Conservation (phyloP, 2,888 invertebrate species). For the Coelopa pilipes region DNA sequence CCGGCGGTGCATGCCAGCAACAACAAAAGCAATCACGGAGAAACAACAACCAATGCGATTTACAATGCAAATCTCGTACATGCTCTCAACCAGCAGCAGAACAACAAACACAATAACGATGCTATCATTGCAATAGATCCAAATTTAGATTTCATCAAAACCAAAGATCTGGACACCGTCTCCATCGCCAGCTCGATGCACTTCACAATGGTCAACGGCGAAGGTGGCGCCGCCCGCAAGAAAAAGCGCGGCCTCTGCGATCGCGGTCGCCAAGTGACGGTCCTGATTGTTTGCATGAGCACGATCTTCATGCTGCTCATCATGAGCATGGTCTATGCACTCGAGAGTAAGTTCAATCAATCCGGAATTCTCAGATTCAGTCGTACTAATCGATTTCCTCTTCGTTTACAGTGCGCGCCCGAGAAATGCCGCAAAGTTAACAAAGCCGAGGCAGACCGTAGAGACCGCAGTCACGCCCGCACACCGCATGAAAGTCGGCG, state of each 20-base stretch:
- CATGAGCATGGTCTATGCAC: conserved; percentile 81
- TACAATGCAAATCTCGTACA: conserved; percentile 58
- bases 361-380: neutral
- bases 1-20: conserved; percentile 27
- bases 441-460: conserved; percentile 36
- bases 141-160: conserved; percentile 62
- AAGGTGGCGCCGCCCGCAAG: conserved; percentile 72
- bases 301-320: conserved; percentile 83
- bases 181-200: conserved; percentile 88
- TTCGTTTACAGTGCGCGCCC: conserved; percentile 70
- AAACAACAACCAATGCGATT: conserved; percentile 38
- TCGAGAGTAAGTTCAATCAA: conserved; percentile 78
- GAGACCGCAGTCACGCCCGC: neutral
- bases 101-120: conserved; percentile 46
- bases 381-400: neutral
- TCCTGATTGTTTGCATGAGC: conserved; percentile 85
- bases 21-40: conserved; percentile 41
- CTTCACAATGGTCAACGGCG: conserved; percentile 86
- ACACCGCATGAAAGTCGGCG: too few species aligned
- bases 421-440: conserved; percentile 66
- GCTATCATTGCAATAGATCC: conserved; percentile 63
- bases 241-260: conserved; percentile 79
- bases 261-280: conserved; percentile 81
- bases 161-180: conserved; percentile 74
- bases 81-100: conserved; percentile 20